These are phyloP conservation scores for Avahi laniger DNA, from an alignment of 2,797 vertebrate species.

Conservation along the genomic window DNA sequence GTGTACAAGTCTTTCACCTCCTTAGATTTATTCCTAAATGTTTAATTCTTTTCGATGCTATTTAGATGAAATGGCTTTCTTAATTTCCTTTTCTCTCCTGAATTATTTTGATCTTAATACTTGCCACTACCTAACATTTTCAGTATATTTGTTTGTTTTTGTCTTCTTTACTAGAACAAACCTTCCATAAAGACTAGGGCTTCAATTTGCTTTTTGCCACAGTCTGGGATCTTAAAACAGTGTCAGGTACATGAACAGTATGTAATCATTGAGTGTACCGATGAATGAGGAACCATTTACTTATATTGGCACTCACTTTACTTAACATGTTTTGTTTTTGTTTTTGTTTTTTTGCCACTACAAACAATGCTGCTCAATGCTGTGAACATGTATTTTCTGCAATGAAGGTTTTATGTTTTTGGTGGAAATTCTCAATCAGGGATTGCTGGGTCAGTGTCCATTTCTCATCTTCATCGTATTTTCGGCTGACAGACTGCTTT, in stretches of 20 bases:
- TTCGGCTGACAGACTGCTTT: not conserved
- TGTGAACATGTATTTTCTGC: not conserved
- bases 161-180: not conserved
- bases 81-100: not conserved
- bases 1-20: not conserved
- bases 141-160: not conserved
- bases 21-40: not conserved
- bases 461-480: not conserved
- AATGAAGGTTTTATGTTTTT: not conserved
- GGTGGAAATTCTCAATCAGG: not conserved
- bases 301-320: rapidly evolving
- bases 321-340: no score
- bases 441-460: not conserved
- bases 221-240: not conserved
- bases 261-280: rapidly evolving
- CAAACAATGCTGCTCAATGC: not conserved
- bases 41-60: not conserved
- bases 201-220: no score
- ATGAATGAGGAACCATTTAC: not conserved
- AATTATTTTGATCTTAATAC: not conserved
- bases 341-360: not conserved
- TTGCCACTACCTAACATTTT: not conserved
- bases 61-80: not conserved
- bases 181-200: not conserved
- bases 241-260: rapidly evolving